Evolutionary conservation across 2,888 invertebrate genomes (phyloP).

Genomic region (Drymonia ruficornis): DNA sequence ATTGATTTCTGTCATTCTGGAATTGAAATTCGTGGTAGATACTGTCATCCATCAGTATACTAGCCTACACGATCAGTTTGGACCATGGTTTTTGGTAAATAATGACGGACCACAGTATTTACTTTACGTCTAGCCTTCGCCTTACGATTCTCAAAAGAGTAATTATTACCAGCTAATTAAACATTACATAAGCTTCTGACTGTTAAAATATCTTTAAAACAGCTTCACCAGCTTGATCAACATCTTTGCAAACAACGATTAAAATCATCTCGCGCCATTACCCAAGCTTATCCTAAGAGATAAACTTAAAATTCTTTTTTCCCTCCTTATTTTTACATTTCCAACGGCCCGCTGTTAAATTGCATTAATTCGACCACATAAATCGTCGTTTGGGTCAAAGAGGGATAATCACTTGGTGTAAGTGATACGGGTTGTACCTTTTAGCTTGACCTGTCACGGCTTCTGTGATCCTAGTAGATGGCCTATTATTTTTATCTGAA

Average conservation of each 20-base stretch:
- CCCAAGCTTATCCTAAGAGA: not conserved
- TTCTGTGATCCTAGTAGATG: conserved; percentile 9
- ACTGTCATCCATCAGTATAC: no score
- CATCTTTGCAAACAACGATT: not conserved
- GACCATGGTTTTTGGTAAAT: no score
- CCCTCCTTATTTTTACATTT: conserved; percentile 45
- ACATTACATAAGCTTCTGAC: no score
- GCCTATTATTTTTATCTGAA: not conserved
- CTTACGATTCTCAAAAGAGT: no score
- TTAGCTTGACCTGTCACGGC: conserved; percentile 19
- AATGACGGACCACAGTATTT: no score
- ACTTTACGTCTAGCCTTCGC: no score
- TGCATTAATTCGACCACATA: conserved; percentile 65
- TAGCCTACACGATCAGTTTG: no score
- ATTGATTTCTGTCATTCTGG: no score
- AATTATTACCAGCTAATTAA: no score
- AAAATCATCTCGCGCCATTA: not conserved
- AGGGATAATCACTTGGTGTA: conserved; percentile 24
- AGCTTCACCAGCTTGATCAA: not conserved
- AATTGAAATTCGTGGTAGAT: no score
- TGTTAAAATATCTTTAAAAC: no score
- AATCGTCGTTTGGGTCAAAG: conserved; percentile 55
- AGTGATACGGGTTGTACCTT: conserved; percentile 13
- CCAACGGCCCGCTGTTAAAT: conserved; percentile 60
- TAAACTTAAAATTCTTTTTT: conserved; percentile 20